Base-by-base conservation (phyloP, 2,888 invertebrate genomes). In the Folsomia manolachei region DNA sequence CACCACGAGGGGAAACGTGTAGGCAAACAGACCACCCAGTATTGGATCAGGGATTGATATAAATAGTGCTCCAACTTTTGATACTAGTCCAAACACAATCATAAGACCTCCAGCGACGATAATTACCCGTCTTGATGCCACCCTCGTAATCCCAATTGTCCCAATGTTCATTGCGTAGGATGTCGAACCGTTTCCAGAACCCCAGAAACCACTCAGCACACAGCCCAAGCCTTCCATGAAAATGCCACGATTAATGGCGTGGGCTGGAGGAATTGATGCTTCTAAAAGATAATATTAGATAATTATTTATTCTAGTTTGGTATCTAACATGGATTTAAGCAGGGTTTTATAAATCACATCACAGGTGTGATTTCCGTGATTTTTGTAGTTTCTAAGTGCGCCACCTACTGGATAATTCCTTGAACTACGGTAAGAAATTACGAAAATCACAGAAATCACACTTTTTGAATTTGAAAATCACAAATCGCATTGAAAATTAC, bases 141-240 rank as follows among this genome's bases (percentile, higher is more conserved):
- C 92, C 86, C 91, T 91, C 1, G 93, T 93, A 1, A 93, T 91
- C 39, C 93, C 93, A 77, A 95, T 94, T 1, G 93, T 93, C 0
- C 94, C 94, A 60, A 95, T 93, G 83, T 94, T 94, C 83, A 94
- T 93, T 67, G 93, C 92, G 82, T 94, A 94, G 1, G 94, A 94
- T 79, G 94, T 94, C 63, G 93, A 93, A 0, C 93, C 94, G 81
- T 92, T 93, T 1, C 93, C 93, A 26, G 91, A 89, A 9, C 94
- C 95, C 89, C 92, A 92, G 1, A 93, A 86, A 0, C 94, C 94
- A 0, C 93, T 92, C 61, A 95, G 84, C 71, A 93, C 86, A 0
- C 93, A 92, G 19, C 93, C 92, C 0, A 94, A 83, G 0, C 94
- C 94, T 84, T 95, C 94, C 0, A 91, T 89, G 52, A 90, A 90